Evolutionary conservation across 2,113 vertebrate species (phyloP), one percentile per base, ranked within the genome.

Genomic region (Xerus inauris): DNA sequence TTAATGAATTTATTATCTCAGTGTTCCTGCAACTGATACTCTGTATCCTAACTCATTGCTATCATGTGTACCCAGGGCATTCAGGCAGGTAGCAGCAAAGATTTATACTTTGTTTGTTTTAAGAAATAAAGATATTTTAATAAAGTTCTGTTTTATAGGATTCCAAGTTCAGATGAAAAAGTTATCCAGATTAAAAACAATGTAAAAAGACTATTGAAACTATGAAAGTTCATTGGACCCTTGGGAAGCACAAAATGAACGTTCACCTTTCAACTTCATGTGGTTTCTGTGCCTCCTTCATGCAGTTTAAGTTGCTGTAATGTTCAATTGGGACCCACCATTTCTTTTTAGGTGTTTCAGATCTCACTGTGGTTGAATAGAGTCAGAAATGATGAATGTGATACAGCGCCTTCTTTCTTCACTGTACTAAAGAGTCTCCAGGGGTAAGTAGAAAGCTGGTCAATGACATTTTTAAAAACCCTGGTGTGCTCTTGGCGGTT

Each of bases 391-490:
- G 97, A 98, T 97, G 95, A 98, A 98, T 96, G 72, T n/a, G 93
- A 54, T 82, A 7, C 42, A 75, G 45, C 7, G 26, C 93, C 76
- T 49, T 96, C 91, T 42, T 88, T 96, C 65, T 45, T 91, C 67
- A 28, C 77, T 91, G 59, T 84, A 57, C 95, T 98, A 98, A 98
- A 94, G 93, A 97, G 65, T 93, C 96, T 98, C 91, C 0, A 35
- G 72, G 82, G 96, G 91, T 95, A 95, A 42, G 13, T 72, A 97
- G 90, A 88, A 96, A 98, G 83, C 73, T 35, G 1, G 95, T 77
- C 24, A 1, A 94, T 96, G 98, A 94, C 96, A 98, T 98, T 98
- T 97, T 96, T 57, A 97, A 96, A 98, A 98, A 87, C 19, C 14
- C 49, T 51, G 40, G 82, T 95, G 75, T 92, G 65, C 81, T 97